phyloP scores from a whole-genome alignment of 2,113 vertebrate genomes.

The Casuarius casuarius region DNA sequence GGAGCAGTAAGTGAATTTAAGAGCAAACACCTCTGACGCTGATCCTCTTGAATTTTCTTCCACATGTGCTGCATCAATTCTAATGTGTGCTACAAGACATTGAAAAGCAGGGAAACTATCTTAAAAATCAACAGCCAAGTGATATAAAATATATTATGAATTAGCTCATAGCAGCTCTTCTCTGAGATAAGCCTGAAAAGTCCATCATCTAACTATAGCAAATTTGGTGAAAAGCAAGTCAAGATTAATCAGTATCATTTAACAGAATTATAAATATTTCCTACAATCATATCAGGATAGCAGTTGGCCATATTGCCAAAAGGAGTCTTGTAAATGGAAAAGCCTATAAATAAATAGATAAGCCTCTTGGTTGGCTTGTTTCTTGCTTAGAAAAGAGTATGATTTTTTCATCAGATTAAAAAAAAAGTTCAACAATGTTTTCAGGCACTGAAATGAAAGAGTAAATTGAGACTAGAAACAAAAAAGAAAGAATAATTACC shows the following conservation, averaged over 20 bases:
- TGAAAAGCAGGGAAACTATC: background rate
- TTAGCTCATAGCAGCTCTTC: background rate
- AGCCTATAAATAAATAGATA: slow-evolving; percentile 71
- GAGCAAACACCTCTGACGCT: background rate
- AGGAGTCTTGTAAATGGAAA: slow-evolving; percentile 33
- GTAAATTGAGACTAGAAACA: slow-evolving; percentile 34
- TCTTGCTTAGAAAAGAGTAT: slow-evolving; percentile 36
- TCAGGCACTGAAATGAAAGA: slow-evolving; percentile 23
- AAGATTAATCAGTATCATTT: slow-evolving; percentile 64
- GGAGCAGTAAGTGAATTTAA: background rate
- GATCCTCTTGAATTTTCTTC: background rate
- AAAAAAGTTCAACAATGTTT: slow-evolving; percentile 32
- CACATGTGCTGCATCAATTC: background rate
- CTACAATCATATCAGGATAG: slow-evolving; percentile 41
- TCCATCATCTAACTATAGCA: slow-evolving; percentile 40
- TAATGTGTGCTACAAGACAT: background rate
- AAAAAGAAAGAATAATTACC: background rate
- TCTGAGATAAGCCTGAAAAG: background rate
- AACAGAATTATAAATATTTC: slow-evolving; percentile 68
- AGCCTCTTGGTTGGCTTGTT: slow-evolving; percentile 53
- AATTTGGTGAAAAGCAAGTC: slow-evolving; percentile 53
- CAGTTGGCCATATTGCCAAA: slow-evolving; percentile 51
- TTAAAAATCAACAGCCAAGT: background rate
- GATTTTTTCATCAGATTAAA: slow-evolving; percentile 69
- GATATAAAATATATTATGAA: slow-evolving; percentile 16